Conservation (phyloP, 2,113 vertebrate species). For the Tetrax tetrax region DNA sequence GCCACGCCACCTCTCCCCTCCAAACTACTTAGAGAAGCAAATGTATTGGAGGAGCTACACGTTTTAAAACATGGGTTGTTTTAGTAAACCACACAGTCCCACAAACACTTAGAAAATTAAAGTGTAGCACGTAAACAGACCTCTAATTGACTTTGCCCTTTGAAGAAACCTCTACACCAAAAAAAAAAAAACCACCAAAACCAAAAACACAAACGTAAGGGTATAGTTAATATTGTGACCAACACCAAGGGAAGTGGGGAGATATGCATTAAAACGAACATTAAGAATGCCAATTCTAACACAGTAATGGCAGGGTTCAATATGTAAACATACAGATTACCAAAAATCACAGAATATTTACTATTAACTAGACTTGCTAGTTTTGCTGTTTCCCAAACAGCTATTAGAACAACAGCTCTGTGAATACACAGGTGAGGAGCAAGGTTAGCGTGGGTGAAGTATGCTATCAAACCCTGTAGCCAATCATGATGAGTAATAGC, state of each 20-base stretch:
- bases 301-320: not conserved
- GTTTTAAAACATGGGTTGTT: not conserved
- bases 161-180: not conserved
- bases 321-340: not conserved
- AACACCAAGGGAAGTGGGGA: not conserved
- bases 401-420: not conserved
- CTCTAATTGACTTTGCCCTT: not conserved
- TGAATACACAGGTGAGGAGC: not conserved
- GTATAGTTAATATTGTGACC: not conserved
- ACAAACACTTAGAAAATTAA: not conserved
- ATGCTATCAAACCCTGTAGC: not conserved
- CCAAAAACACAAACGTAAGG: too few species aligned
- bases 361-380: not conserved
- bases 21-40: not conserved
- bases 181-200: not conserved
- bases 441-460: not conserved
- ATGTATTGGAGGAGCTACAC: fast-evolving
- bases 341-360: not conserved
- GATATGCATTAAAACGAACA: not conserved
- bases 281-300: not conserved
- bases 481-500: not conserved
- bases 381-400: not conserved
- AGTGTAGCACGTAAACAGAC: not conserved
- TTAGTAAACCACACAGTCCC: not conserved
- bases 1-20: not conserved